Evolutionary conservation across 64 coral and sea anemone species (phyloP).

Genomic region (Trachythela sp.): DNA sequence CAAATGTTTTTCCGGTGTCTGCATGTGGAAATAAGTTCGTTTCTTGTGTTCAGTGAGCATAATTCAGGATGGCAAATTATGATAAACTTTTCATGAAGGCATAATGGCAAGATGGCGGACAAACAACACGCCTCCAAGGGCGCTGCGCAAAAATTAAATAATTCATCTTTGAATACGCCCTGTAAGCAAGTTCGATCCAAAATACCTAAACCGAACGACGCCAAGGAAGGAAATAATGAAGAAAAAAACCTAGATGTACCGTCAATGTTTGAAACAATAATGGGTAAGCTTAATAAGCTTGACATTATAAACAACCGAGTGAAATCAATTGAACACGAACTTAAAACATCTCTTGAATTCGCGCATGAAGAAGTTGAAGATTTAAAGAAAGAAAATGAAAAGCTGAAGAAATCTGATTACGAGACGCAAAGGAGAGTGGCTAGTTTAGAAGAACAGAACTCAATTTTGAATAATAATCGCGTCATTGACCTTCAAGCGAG

Average conservation of each 20-base stretch:
- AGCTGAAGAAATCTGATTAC: too few species aligned
- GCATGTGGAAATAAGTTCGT: too few species aligned
- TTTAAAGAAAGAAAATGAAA: neutral
- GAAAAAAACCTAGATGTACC: neutral
- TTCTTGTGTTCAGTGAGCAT: too few species aligned
- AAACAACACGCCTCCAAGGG: neutral
- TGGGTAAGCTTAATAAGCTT: neutral
- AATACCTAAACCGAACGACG: neutral
- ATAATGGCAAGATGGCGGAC: neutral
- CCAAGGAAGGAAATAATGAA: neutral
- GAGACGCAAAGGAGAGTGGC: too few species aligned
- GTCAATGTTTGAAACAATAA: neutral
- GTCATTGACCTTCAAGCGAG: too few species aligned
- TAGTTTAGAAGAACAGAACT: too few species aligned
- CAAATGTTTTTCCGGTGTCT: too few species aligned
- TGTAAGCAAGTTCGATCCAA: neutral
- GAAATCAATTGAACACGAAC: neutral
- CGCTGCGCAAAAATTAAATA: slow-evolving; percentile 1
- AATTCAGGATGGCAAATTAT: too few species aligned
- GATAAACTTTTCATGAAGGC: too few species aligned
- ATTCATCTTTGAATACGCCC: neutral
- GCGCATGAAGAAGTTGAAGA: neutral
- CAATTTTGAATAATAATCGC: too few species aligned
- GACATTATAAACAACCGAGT: neutral
- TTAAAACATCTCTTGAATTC: neutral